phyloP scores from a whole-genome alignment of 2,888 invertebrate species.

The Gastrophysa polygoni region DNA sequence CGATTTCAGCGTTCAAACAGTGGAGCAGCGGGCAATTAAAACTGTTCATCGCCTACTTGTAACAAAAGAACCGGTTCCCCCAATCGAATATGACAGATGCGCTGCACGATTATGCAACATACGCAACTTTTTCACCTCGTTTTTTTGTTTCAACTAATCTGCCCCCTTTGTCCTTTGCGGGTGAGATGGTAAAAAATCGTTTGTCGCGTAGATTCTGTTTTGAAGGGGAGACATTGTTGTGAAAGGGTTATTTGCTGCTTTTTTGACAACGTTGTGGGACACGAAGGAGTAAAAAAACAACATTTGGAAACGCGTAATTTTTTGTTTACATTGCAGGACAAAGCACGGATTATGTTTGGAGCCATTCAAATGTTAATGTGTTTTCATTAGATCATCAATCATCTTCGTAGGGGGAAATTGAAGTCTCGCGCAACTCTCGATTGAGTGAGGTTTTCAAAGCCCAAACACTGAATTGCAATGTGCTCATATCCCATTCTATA shows the following conservation, averaged over 20 bases:
- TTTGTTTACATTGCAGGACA: neutral
- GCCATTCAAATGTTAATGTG: neutral
- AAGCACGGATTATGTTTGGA: neutral
- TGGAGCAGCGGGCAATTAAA: constrained; percentile 35
- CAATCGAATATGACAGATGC: constrained; percentile 11
- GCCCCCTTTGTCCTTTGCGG: constrained; percentile 38
- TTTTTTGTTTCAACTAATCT: constrained; percentile 45
- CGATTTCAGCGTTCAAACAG: constrained; percentile 37
- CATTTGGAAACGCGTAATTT: neutral
- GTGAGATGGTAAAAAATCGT: constrained; percentile 35
- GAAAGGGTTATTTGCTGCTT: neutral
- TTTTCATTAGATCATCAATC: neutral
- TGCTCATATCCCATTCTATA: no score
- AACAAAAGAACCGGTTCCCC: constrained; percentile 28
- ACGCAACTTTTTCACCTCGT: constrained; percentile 45
- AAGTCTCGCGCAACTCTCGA: no score
- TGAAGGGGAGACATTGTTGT: constrained; percentile 10
- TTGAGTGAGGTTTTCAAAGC: no score
- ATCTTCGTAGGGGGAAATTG: neutral
- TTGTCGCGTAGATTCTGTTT: constrained; percentile 32
- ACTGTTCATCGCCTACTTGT: constrained; percentile 25
- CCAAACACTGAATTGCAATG: no score
- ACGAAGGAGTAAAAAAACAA: neutral
- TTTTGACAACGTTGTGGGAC: neutral
- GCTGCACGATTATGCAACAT: constrained; percentile 44